Percentiles rank a stretch among this genome's conserved stretches.
phyloP scores from a whole-genome alignment of 2,888 invertebrate genomes.

The Cataglyphis altisquamis region DNA sequence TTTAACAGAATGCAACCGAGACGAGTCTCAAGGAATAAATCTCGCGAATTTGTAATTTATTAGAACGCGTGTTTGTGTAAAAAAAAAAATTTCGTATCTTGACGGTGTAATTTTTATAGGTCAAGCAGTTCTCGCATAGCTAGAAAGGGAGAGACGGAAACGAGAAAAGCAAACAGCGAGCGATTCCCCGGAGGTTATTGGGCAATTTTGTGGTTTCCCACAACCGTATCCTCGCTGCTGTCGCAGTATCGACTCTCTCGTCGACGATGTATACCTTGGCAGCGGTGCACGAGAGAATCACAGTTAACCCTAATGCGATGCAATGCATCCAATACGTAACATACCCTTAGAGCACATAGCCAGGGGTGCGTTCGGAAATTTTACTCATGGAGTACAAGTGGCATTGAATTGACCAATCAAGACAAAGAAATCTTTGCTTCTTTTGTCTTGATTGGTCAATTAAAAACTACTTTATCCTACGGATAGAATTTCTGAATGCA shows the following conservation, averaged over 20 bases:
- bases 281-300: constrained; percentile 63
- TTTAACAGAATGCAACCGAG: constrained; percentile 36
- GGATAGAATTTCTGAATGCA: not conserved
- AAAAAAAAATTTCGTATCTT: not conserved
- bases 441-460: not conserved
- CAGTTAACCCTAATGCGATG: constrained; percentile 68
- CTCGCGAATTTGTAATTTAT: constrained; percentile 4
- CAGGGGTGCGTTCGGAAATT: not conserved
- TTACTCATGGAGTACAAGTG: not conserved
- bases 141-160: not conserved
- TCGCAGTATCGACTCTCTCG: not conserved
- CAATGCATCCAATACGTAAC: constrained; percentile 15
- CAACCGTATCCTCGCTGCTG: not conserved
- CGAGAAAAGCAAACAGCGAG: not conserved
- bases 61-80: not conserved
- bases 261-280: constrained; percentile 54
- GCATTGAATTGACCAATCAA: not conserved
- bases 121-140: constrained; percentile 62
- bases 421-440: not conserved
- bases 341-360: constrained; percentile 25
- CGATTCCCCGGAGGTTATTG: not conserved
- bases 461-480: not conserved
- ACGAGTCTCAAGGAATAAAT: constrained; percentile 25
- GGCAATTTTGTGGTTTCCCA: constrained; percentile 10
- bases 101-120: constrained; percentile 37